Base-by-base conservation (phyloP, 2,888 invertebrate genomes). In the Platerodrilus igneus region DNA sequence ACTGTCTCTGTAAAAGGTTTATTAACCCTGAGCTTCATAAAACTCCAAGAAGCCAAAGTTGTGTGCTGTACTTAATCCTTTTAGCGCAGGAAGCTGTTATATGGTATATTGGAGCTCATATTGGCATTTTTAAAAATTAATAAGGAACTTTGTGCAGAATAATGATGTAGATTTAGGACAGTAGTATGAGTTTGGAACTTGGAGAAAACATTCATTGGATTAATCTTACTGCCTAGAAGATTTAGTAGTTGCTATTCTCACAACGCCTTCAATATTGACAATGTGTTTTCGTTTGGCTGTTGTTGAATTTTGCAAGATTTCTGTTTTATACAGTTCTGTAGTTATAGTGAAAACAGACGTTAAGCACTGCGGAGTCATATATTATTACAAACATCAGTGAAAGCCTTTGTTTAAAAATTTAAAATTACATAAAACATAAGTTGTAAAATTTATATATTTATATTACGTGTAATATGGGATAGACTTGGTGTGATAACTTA, bases 1-100 rank as follows among this genome's bases (percentile, higher is more conserved):
- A 40, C 16, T 46, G 46, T 46, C 41, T 29, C 41, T 36, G 38
- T 46, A 41, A 46, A 45, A 46, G 38, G 46, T 46, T 46, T 41
- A 38, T 46, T 46, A 46, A 46, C 46, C 46, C 41, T 22, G 28
- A 31, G 30, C 37, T 37, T 33, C 41, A 26, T 42, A 46, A 46
- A 46, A 46, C 35, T 38, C 38, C 35, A 29, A 32, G 34, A 38
- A 38, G 38, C 43, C 30, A 43, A 38, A n/a, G 35, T 35, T 43
- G 37, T 28, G 37, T 34, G 13, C 15, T 19, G 33, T 28, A 39
- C 20, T 39, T 34, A 34, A 29, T 37, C 17, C 30, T 30, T 30
- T 37, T 37, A 30, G 15, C 28, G 29, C 20, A 33, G 34, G 33
- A 28, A 33, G 31, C 34, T 38, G 38, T 38, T 34, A 34, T 34